A percentile compares a stretch with the other conserved stretches of the same genome.
These are phyloP conservation scores for Heliothis subflexa DNA, from an alignment of 1,140 invertebrate species.

Conservation along the genomic window DNA sequence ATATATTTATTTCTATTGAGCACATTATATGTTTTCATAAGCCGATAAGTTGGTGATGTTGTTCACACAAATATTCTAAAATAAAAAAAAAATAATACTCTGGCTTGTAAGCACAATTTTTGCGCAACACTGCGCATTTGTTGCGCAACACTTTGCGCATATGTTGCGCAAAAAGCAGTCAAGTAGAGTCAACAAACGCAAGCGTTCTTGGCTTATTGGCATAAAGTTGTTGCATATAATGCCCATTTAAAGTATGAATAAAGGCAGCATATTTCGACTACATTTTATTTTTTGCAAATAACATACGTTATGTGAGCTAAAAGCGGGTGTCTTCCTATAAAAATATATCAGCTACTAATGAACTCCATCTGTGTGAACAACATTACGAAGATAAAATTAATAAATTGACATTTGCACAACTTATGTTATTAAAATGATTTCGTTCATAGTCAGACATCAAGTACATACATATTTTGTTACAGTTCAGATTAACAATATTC, in stretches of 20 bases:
- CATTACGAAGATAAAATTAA: slow-evolving; percentile 55
- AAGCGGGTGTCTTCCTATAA: too few relatives aligned
- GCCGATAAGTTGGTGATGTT: slow-evolving; percentile 56
- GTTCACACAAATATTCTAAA: slow-evolving; percentile 42
- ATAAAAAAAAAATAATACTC: neutral
- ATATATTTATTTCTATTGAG: slow-evolving; percentile 71
- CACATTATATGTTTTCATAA: slow-evolving; percentile 73
- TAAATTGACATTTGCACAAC: slow-evolving; percentile 71
- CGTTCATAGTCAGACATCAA: slow-evolving; percentile 46
- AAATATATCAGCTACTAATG: neutral
- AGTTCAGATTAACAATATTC: slow-evolving; percentile 23
- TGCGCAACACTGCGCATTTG: neutral
- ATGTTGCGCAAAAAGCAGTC: neutral
- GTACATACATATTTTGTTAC: slow-evolving; percentile 43
- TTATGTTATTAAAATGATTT: slow-evolving; percentile 58
- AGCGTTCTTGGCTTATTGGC: too few relatives aligned
- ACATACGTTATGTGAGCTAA: too few relatives aligned
- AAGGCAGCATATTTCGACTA: neutral
- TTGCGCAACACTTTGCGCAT: neutral
- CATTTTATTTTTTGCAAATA: too few relatives aligned
- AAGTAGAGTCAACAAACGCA: neutral
- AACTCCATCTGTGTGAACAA: slow-evolving; percentile 27
- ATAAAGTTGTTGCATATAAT: too few relatives aligned
- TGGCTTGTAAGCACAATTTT: neutral
- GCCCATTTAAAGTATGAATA: neutral